Conservation (phyloP, 2,113 vertebrate species). For the Casuarius casuarius region DNA sequence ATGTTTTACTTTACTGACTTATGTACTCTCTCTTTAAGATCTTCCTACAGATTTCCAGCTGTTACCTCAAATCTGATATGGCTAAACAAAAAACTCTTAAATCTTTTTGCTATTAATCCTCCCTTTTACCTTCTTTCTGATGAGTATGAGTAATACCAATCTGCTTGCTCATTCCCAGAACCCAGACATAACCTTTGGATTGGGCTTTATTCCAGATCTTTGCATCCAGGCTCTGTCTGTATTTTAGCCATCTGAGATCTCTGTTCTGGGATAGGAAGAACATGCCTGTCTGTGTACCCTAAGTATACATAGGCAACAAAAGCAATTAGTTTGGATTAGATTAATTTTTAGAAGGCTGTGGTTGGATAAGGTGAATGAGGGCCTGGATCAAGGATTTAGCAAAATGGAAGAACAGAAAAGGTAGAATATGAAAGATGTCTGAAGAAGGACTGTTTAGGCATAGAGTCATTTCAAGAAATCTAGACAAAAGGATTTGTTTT, state of each 20-base stretch:
- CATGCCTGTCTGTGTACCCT: not conserved
- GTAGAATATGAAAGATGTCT: not conserved
- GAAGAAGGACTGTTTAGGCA: not conserved
- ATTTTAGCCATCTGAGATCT: not conserved
- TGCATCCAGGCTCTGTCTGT: not conserved
- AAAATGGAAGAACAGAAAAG: not conserved
- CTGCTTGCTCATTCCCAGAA: constrained; percentile 8
- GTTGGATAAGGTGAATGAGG: not conserved
- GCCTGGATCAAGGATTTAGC: not conserved
- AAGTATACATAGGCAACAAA: not conserved
- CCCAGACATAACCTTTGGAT: not conserved
- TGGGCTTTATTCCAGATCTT: not conserved
- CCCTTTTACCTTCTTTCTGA: constrained; percentile 14
- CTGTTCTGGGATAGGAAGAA: not conserved
- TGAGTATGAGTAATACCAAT: not conserved
- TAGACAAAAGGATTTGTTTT: not conserved
- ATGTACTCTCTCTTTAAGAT: not conserved
- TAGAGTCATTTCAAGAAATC: not conserved
- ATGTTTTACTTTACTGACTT: not conserved
- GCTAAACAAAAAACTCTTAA: not conserved
- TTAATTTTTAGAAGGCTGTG: not conserved
- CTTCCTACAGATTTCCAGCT: not conserved
- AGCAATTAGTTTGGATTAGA: not conserved
- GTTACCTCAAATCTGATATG: not conserved
- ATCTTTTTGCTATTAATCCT: constrained; percentile 1